Conservation (phyloP, 1,140 invertebrate species). For the Lanistes nyassanus region DNA sequence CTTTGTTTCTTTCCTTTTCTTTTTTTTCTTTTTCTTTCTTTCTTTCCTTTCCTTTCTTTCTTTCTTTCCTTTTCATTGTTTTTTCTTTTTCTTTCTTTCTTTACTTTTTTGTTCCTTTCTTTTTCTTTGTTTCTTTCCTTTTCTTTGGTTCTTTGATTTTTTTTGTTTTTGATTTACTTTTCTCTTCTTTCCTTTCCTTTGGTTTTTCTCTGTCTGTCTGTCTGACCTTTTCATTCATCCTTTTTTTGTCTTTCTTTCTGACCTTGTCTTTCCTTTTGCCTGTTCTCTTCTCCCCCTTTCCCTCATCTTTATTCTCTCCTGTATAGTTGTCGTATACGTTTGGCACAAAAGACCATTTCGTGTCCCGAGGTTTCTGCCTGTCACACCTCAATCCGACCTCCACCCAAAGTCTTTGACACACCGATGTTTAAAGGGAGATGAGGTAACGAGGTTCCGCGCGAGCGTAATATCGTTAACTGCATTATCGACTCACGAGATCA, state of each 20-base stretch:
- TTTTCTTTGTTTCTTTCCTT: not conserved
- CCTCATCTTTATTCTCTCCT: not conserved
- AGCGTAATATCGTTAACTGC: no score
- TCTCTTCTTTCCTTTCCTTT: not conserved
- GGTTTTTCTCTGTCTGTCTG: not conserved
- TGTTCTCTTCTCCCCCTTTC: not conserved
- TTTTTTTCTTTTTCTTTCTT: slow-evolving; percentile 11
- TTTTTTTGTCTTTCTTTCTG: slow-evolving; percentile 5
- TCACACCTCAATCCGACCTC: no score
- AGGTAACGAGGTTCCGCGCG: no score
- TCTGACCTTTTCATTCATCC: not conserved
- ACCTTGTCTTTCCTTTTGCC: not conserved
- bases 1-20: no score
- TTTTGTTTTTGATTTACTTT: not conserved
- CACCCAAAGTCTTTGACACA: no score
- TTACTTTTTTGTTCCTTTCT: not conserved
- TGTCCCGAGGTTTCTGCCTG: no score
- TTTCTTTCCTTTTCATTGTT: no score
- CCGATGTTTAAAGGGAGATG: no score
- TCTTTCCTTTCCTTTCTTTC: slow-evolving; percentile 8
- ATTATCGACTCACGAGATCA: no score
- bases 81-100: not conserved
- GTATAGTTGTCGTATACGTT: not conserved
- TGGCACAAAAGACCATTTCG: no score
- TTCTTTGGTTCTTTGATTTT: not conserved